phyloP scores from a whole-genome alignment of 2,888 invertebrate species.

The Polyploca ridens region DNA sequence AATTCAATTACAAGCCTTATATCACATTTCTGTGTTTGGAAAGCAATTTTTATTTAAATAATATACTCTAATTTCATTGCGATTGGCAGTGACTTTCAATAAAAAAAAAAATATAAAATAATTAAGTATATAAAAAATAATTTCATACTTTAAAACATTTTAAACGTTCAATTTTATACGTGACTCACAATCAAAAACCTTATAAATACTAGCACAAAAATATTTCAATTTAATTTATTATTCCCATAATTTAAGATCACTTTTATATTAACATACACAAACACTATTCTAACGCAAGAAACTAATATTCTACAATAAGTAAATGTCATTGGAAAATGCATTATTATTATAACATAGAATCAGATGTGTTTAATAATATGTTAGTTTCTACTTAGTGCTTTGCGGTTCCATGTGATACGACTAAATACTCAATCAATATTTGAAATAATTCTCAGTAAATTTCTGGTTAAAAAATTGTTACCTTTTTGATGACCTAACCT shows the following conservation, averaged over 20 bases:
- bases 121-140: not conserved
- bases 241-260: not conserved
- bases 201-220: not conserved
- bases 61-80: not conserved
- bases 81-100: not conserved
- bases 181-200: not conserved
- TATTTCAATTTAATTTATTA: not conserved
- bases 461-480: not conserved
- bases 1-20: not conserved
- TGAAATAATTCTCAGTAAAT: too few species aligned
- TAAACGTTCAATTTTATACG: not conserved
- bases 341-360: not conserved
- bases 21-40: not conserved
- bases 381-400: not conserved
- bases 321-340: conserved; percentile 1
- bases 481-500: not conserved
- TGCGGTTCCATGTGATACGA: not conserved
- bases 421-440: too few species aligned
- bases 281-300: too few species aligned
- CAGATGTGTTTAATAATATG: not conserved
- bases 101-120: not conserved
- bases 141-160: not conserved
- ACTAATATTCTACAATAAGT: not conserved
- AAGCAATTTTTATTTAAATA: not conserved
- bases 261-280: not conserved